phyloP scores from a whole-genome alignment of 2,797 vertebrate genomes.

The Muscicapa comitata region DNA sequence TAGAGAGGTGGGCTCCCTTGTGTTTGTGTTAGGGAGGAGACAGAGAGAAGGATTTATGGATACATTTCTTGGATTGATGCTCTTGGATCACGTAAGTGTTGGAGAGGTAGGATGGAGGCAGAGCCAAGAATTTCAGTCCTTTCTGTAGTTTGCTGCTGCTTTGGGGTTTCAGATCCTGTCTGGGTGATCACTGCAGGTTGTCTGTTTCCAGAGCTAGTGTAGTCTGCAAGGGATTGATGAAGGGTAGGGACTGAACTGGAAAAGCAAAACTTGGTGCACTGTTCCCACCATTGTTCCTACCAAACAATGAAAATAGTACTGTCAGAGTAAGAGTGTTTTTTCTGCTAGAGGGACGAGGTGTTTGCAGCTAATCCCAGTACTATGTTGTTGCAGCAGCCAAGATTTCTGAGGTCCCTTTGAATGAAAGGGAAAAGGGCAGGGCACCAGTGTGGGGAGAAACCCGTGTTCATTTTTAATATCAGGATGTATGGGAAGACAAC shows the following conservation, averaged over 20 bases:
- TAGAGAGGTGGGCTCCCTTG: background rate
- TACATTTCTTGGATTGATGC: background rate
- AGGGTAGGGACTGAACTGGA: background rate
- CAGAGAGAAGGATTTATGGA: background rate
- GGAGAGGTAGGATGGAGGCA: background rate
- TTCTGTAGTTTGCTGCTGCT: background rate
- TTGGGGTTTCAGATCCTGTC: background rate
- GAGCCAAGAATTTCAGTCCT: background rate
- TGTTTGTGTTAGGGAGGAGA: background rate
- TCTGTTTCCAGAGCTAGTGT: background rate
- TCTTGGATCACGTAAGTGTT: background rate
- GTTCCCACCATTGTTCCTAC: background rate
- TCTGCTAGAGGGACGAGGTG: background rate
- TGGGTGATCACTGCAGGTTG: background rate
- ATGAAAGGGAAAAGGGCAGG: background rate
- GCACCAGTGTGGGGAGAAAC: background rate
- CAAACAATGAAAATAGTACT: background rate
- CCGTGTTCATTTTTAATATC: background rate
- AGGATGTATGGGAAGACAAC: background rate
- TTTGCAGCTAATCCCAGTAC: background rate
- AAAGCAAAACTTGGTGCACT: background rate
- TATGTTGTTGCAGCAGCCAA: background rate
- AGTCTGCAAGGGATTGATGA: background rate
- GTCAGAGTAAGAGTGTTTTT: background rate
- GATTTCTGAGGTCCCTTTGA: background rate